Base-by-base conservation (phyloP, 2,888 invertebrate genomes). In the Parascotia fuliginaria region DNA sequence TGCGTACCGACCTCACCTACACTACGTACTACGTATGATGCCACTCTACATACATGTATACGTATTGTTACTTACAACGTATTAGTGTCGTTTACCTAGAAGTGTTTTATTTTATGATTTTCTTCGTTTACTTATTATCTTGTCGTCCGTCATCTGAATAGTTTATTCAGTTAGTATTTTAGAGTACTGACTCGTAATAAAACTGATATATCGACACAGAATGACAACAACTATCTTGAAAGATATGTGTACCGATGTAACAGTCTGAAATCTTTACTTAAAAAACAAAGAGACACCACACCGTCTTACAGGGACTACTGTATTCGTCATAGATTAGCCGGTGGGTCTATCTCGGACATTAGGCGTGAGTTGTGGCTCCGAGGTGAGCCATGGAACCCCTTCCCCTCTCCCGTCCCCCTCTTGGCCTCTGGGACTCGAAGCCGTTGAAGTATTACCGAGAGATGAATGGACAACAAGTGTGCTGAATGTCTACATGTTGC, bases 391-490 rank as follows among this genome's bases (percentile, higher is more conserved):
- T 32, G 33, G 24, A 9, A 24, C 24, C 31, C 5, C n/a, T n/a
- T 19, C 19, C 5, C 19, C 19, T 5, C 19, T 2, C 3, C 19
- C 19, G 19, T 2, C 19, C 2, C 3, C 19, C 24, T 9, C 24
- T 7, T 9, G 7, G 24, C 5, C 24, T 24, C 24, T 6, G 24
- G 24, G 5, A 7, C 24, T 6, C 1, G 13, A 4, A 29, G 11
- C 12, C 12, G 31, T 2, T 6, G 13, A 2, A 6, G 13, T 31
- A 31, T 13, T 31, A 31, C 24, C 11, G 11, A 11, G n/a, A 42
- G 42, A 42, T 33, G 33, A 32, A 42, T 42, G 32, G 33, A 27
- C 42, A 13, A 27, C 33, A 7, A 14, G 33, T 33, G 32, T 16
- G 6, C 24, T 15, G 33, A n/a, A 33, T 22, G 19, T 13, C 22